Conservation (phyloP, 2,113 vertebrate genomes). For the Pachycephala philippinensis region DNA sequence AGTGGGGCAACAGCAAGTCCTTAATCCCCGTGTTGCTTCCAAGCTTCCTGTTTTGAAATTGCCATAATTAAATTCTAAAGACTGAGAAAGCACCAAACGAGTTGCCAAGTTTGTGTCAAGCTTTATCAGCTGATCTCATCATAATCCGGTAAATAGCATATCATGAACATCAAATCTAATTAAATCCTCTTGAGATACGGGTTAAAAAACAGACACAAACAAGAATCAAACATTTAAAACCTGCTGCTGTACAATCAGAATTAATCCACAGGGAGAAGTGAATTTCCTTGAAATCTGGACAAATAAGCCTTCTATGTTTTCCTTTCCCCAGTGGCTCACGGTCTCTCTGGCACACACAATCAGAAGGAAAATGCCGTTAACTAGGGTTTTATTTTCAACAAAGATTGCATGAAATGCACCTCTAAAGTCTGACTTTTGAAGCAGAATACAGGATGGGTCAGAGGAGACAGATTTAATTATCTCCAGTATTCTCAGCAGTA, state of each 20-base stretch:
- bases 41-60: slow-evolving; percentile 61
- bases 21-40: slow-evolving; percentile 22
- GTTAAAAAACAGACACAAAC: slow-evolving; percentile 77
- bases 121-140: slow-evolving; percentile 81
- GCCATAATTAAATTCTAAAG: slow-evolving; percentile 61
- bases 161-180: slow-evolving; percentile 87
- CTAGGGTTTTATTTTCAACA: not conserved
- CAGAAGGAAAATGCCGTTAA: not conserved
- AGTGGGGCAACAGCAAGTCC: not conserved
- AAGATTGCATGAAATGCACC: not conserved
- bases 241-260: not conserved
- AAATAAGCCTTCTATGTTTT: not conserved
- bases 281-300: slow-evolving; percentile 44
- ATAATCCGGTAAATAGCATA: slow-evolving; percentile 85
- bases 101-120: slow-evolving; percentile 69
- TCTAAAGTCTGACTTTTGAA: not conserved
- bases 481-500: not conserved
- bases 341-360: not conserved
- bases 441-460: not conserved
- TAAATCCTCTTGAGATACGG: slow-evolving; percentile 79
- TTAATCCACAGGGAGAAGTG: slow-evolving; percentile 28
- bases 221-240: slow-evolving; percentile 57
- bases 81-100: slow-evolving; percentile 37
- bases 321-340: not conserved
- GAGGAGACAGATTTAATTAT: not conserved